Percentiles rank a stretch among this genome's conserved stretches.
Conservation (phyloP, 2,888 invertebrate genomes). For the Amphipyra tragopoginis region DNA sequence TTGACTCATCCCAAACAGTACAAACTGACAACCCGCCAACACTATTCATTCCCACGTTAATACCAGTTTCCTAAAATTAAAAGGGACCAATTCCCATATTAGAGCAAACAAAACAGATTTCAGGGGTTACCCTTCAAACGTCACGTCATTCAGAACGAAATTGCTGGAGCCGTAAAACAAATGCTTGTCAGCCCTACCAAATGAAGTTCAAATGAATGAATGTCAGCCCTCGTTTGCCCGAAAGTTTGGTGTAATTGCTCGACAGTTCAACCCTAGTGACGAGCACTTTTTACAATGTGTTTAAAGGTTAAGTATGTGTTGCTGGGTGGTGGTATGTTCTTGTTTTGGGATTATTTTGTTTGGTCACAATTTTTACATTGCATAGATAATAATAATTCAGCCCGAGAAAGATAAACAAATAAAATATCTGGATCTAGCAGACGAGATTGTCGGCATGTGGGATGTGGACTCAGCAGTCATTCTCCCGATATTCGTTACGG, state of each 20-base stretch:
- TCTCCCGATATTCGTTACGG: too few species aligned
- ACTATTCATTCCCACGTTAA: conserved; percentile 40
- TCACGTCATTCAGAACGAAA: conserved; percentile 48
- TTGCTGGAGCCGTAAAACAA: conserved; percentile 47
- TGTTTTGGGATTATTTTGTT: not conserved
- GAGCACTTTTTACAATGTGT: conserved; percentile 44
- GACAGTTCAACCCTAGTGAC: conserved; percentile 34
- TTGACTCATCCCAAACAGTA: not conserved
- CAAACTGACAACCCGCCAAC: conserved; percentile 1
- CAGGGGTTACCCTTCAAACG: conserved; percentile 45
- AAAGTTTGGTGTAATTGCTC: conserved; percentile 56
- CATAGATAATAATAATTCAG: too few species aligned
- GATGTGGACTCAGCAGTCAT: too few species aligned
- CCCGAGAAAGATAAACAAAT: too few species aligned
- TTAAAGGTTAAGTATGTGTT: conserved; percentile 5
- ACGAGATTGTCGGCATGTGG: too few species aligned
- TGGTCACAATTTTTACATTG: not conserved
- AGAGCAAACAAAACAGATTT: conserved; percentile 53
- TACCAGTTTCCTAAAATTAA: conserved; percentile 36
- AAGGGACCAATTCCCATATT: conserved; percentile 40
- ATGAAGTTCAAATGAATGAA: conserved; percentile 69
- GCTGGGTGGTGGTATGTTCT: not conserved
- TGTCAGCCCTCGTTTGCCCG: conserved; percentile 51
- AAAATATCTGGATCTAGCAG: too few species aligned
- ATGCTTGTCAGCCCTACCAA: conserved; percentile 59